Evolutionary conservation across 2,113 vertebrate genomes (phyloP).

Genomic region (Dipodomys ordii): DNA sequence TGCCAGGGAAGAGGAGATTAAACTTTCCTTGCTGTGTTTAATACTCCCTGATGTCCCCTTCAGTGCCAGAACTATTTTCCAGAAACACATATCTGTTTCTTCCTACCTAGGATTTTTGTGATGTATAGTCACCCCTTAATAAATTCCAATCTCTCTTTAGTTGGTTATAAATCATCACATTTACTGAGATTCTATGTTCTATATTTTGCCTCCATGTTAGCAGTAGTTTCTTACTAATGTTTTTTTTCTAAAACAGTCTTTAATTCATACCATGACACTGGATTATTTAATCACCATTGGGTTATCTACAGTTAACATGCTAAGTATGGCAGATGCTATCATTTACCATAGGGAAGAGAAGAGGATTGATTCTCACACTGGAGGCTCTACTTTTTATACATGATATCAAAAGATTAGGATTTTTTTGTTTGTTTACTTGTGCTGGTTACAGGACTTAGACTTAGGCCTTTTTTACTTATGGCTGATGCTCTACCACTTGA

Average conservation of each 20-base stretch:
- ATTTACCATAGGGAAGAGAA: not conserved
- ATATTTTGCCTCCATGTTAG: not conserved
- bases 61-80: not conserved
- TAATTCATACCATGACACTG: not conserved
- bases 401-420: not conserved
- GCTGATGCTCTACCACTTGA: too few relatives aligned
- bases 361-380: not conserved
- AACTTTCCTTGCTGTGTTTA: not conserved
- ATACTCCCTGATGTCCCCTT: not conserved
- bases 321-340: conserved; percentile 4
- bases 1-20: not conserved
- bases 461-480: too few relatives aligned
- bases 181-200: conserved; percentile 1
- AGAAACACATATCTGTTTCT: not conserved
- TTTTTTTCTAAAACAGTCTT: conserved; percentile 16
- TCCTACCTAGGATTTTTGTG: conserved; percentile 19
- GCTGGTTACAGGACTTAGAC: too few relatives aligned
- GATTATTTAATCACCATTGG: not conserved
- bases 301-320: not conserved
- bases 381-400: not conserved
- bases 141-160: conserved; percentile 46
- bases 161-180: not conserved
- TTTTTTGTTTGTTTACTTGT: too few relatives aligned
- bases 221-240: not conserved
- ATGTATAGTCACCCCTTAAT: not conserved